Percentiles rank a stretch among this genome's conserved stretches.
phyloP scores from a whole-genome alignment of 2,888 invertebrate genomes.

The Thymelicus sylvestris region DNA sequence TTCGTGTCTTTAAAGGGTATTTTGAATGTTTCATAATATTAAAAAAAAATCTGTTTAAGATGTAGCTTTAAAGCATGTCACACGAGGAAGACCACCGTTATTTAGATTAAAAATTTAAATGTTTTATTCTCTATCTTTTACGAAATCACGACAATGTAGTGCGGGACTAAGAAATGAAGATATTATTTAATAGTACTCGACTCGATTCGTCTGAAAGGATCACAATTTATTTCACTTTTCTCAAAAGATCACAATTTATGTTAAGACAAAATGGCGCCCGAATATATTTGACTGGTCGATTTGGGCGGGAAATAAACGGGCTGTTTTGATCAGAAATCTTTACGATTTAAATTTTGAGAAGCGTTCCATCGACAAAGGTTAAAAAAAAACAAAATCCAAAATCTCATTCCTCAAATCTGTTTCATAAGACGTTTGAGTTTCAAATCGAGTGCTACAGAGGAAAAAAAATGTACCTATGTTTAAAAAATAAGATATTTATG shows the following conservation, averaged over 20 bases:
- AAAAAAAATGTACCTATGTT: slow-evolving; percentile 39
- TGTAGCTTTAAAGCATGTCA: slow-evolving; percentile 79
- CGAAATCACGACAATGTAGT: slow-evolving; percentile 60
- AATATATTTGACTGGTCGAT: slow-evolving; percentile 22
- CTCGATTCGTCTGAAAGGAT: slow-evolving; percentile 36
- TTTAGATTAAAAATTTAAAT: slow-evolving; percentile 60
- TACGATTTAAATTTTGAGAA: not conserved
- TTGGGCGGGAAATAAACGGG: slow-evolving; percentile 25
- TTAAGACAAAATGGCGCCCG: slow-evolving; percentile 30
- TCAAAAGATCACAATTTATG: slow-evolving; percentile 1
- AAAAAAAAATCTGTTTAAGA: slow-evolving; percentile 51
- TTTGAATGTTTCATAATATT: slow-evolving; percentile 47
- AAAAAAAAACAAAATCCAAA: not conserved
- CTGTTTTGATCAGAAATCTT: not conserved
- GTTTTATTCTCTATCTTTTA: slow-evolving; percentile 51
- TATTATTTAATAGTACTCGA: slow-evolving; percentile 32
- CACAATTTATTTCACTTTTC: not conserved
- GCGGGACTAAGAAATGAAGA: slow-evolving; percentile 58
- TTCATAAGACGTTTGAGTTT: slow-evolving; percentile 25
- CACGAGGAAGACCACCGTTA: slow-evolving; percentile 80
- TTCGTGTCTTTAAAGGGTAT: slow-evolving; percentile 58
- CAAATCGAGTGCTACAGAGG: slow-evolving; percentile 41
- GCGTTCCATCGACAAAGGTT: no score
- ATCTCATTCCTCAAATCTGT: not conserved
- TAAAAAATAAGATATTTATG: slow-evolving; percentile 53